phyloP scores from a whole-genome alignment of 2,797 vertebrate genomes.

The Rallus crepitans region DNA sequence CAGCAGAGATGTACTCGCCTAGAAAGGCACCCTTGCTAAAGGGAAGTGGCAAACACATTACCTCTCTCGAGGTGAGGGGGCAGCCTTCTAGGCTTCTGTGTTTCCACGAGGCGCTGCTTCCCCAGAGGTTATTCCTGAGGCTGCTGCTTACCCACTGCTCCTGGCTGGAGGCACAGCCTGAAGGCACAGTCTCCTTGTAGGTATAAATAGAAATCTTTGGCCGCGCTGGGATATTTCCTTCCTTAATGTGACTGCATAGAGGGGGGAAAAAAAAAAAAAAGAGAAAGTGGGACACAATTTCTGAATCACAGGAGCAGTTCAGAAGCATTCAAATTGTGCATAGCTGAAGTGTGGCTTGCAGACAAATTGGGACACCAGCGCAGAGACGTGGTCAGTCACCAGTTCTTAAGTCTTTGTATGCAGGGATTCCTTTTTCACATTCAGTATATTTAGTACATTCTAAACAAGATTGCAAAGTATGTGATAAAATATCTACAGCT shows the following conservation, averaged over 20 bases:
- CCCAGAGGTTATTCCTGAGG: neutral
- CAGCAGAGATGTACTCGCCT: neutral
- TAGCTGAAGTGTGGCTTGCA: neutral
- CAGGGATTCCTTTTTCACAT: conserved; percentile 19
- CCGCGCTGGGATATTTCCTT: neutral
- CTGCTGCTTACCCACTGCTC: neutral
- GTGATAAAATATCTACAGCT: conserved; percentile 22
- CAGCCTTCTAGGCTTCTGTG: neutral
- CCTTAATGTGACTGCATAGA: neutral
- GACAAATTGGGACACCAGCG: neutral
- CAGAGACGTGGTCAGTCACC: neutral
- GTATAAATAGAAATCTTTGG: conserved; percentile 3
- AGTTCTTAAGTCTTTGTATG: neutral
- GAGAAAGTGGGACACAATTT: conserved; percentile 1
- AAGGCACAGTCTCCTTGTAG: neutral
- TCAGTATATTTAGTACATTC: neutral
- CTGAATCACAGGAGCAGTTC: conserved; percentile 19
- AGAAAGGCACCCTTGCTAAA: neutral
- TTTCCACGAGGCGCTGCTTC: neutral
- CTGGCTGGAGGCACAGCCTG: neutral
- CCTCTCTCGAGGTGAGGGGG: neutral
- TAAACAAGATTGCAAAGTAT: neutral
- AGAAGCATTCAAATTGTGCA: conserved; percentile 6
- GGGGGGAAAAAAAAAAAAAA: neutral
- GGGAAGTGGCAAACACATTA: neutral